These are phyloP conservation scores for Umimayanthus chanpuru DNA, from an alignment of 92 coral and sea anemone genomes.

Conservation along the genomic window DNA sequence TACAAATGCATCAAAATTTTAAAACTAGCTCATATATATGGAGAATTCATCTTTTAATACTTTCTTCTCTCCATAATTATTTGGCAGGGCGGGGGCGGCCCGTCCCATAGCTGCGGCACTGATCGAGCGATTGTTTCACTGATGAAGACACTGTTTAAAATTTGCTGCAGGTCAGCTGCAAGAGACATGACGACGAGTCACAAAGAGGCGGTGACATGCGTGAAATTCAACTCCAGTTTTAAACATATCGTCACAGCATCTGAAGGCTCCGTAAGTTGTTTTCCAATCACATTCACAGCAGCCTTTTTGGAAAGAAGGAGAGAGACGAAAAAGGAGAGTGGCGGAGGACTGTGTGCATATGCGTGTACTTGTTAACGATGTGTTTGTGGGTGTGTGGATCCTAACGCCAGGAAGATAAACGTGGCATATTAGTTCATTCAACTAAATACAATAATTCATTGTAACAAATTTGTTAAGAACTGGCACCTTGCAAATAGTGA, in stretches of 20 bases:
- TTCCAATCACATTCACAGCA: background rate
- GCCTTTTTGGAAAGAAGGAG: background rate
- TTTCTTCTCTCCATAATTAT: too few relatives aligned
- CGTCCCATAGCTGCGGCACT: too few relatives aligned
- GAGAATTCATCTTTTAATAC: too few relatives aligned
- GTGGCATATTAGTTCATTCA: too few relatives aligned
- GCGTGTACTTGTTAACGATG: background rate
- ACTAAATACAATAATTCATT: too few relatives aligned
- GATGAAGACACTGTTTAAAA: background rate
- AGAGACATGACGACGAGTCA: slow-evolving; percentile 93
- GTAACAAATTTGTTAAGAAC: too few relatives aligned
- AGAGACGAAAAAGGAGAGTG: background rate
- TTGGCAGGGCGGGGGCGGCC: too few relatives aligned
- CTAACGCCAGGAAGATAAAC: too few relatives aligned
- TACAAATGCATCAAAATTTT: too few relatives aligned
- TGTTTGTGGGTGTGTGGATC: background rate
- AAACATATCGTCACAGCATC: slow-evolving; percentile 94
- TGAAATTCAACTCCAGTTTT: slow-evolving; percentile 88
- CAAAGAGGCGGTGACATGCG: slow-evolving; percentile 87
- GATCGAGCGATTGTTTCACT: background rate
- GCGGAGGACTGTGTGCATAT: background rate
- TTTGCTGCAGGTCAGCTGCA: slow-evolving; percentile 49
- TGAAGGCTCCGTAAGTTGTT: slow-evolving; percentile 97
- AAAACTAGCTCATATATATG: too few relatives aligned
- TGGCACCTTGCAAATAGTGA: too few relatives aligned